phyloP scores from a whole-genome alignment of 1,140 invertebrate species.

The Dolichoris vasculosae region DNA sequence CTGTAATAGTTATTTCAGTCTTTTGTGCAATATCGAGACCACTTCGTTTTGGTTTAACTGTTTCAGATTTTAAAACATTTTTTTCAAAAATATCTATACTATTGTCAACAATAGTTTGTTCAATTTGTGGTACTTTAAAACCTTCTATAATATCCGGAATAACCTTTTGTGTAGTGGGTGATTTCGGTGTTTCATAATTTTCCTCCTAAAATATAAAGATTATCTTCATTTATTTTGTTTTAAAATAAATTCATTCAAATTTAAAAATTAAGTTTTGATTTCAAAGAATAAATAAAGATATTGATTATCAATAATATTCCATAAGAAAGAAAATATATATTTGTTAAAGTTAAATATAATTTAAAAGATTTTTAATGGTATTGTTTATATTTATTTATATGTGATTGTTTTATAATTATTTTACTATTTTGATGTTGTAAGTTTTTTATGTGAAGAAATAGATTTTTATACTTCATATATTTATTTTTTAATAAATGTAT shows the following conservation, averaged over 20 bases:
- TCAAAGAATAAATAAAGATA: neutral
- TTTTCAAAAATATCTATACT: slow-evolving; percentile 62
- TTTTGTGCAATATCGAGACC: slow-evolving; percentile 70
- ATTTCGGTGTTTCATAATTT: slow-evolving; percentile 57
- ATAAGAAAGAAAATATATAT: neutral
- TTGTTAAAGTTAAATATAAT: neutral
- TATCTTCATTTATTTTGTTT: neutral
- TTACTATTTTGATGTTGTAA: too few species aligned
- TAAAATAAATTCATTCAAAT: too few species aligned
- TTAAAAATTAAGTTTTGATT: too few species aligned
- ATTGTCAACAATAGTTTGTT: slow-evolving; percentile 68
- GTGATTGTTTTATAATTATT: too few species aligned
- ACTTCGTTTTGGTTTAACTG: slow-evolving; percentile 67
- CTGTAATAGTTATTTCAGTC: slow-evolving; percentile 71
- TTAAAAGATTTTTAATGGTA: too few species aligned
- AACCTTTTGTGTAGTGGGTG: slow-evolving; percentile 67
- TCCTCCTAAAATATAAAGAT: slow-evolving; percentile 59
- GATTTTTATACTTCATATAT: too few species aligned
- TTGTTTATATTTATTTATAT: too few species aligned
- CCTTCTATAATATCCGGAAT: slow-evolving; percentile 68
- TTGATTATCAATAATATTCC: too few species aligned
- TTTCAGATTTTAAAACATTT: slow-evolving; percentile 62
- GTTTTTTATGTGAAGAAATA: too few species aligned
- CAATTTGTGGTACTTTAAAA: slow-evolving; percentile 71
- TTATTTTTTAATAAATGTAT: too few species aligned